Evolutionary conservation across 2,888 invertebrate genomes (phyloP), one percentile per base, ranked within the genome.

Genomic region (Endotricha flammealis): DNA sequence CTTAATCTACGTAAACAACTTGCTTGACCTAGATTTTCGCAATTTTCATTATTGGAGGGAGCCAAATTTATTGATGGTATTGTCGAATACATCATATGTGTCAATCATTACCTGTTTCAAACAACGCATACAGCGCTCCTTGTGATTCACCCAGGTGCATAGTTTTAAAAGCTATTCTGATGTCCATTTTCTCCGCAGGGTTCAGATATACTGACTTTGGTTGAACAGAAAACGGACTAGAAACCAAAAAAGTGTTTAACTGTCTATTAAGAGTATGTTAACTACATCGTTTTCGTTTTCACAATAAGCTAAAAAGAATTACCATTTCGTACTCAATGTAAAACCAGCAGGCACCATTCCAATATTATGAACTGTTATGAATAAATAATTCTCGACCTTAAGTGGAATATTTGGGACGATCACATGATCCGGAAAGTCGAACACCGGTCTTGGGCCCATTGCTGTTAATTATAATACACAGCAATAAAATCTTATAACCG

Each of bases 131-230:
- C 32, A 86, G 36, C 28, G 51, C 46, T 12, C 81, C 86, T 24
- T 65, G 46, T 3, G 68, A 64, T 27, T 77, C 66, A 29, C 89
- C 89, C 11, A 79, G 50, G 42, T 70, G 66, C 53, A 73, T 69
- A 0, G 90, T 86, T 53, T 82, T 81, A 48, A 90, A 89, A 12
- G 58, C 59, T n/a, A 90, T 58, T 41, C 63, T 82, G 0, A 91
- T 54, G 46, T 87, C 82, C 29, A 87, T 64, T 28, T 72, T 79
- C 47, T 89, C 77, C 12, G 80, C 70, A 3, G 87, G 76, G 16
- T 71, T 69, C 29, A 91, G 60, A 42, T 78, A 73, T 1, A 81
- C 88, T 20, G 87, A 88, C 40, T 74, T 68, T 1, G 91, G 90
- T 34, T 76, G 63, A 4, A 88, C 78, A 36, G 75, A 74, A 65